Base-by-base conservation (phyloP, 1,140 invertebrate genomes). In the Drosophila tropicalis region DNA sequence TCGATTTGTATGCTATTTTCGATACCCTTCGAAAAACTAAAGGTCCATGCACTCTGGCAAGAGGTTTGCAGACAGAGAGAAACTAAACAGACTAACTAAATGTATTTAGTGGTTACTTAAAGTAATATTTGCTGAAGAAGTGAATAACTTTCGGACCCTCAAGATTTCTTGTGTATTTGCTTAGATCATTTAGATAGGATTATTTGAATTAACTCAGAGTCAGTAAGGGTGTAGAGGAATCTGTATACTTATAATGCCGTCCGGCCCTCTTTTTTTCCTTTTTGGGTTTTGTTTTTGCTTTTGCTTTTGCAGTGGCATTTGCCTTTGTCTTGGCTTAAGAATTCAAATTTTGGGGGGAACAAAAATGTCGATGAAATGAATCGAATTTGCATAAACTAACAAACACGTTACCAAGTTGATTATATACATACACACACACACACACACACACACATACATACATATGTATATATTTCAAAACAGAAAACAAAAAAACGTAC, bases 381-480 rank as follows among this genome's bases (percentile, higher is more conserved):
- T 60, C 15, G 40, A 40, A 67, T 67, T 60, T 60, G 65, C 65
- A 67, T 67, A 67, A 58, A 60, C 17, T 67, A 44, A 67, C 56
- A 67, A 67, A 67, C 44, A 55, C 44, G 56, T 72, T 79, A 61
- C 68, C 68, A 67, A 76, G 70, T 72, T 76, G 69, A 76, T 69
- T 79, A 54, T 40, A 76, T 61, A 64, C 51, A 32, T 9, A 22
- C 32, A 41, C 36, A 73, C 61, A 64, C 44, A 62, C 15, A 39
- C 12, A 44, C 15, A 62, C n/a, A 61, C 7, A 62, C 5, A 61
- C 40, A 62, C 40, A 3, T 3, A 25, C 25, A 25, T 5, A n/a
- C n/a, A 25, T 29, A 6, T 29, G 29, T 62, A 22, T 62, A 44
- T 62, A 39, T 13, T 9, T 51, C 19, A 47, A 17, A 47, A 47